Conservation (phyloP, 1,140 invertebrate genomes). For the Popillia japonica region DNA sequence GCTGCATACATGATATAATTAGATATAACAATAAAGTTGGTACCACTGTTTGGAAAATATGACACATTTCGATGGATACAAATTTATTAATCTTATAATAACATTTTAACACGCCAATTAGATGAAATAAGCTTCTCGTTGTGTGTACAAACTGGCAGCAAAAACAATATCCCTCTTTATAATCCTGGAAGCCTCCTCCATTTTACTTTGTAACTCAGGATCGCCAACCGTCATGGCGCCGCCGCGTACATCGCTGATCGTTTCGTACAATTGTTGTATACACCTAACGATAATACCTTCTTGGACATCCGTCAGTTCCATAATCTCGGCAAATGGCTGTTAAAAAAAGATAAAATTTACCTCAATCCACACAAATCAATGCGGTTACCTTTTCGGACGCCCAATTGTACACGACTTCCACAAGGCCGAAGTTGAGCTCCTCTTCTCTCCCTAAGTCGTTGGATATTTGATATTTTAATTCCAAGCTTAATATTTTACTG, state of each 20-base stretch:
- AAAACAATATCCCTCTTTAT: constrained; percentile 99
- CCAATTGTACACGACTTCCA: constrained; percentile 97
- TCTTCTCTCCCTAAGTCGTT: constrained; percentile 65
- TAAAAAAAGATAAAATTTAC: constrained; percentile 46
- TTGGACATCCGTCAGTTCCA: too few species aligned
- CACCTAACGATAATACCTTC: too few species aligned
- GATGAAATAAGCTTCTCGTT: constrained; percentile 49
- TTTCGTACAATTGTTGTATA: constrained; percentile 96
- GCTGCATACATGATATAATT: too few species aligned
- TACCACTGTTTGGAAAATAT: too few species aligned
- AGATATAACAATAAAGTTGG: too few species aligned
- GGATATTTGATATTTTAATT: constrained; percentile 63
- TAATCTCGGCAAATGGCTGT: constrained; percentile 91
- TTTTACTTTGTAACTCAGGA: constrained; percentile 88
- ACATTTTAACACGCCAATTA: too few species aligned
- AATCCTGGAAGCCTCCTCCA: constrained; percentile 91
- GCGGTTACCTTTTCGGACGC: constrained; percentile 79
- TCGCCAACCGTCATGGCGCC: constrained; percentile 94
- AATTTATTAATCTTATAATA: too few species aligned
- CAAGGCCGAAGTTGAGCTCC: constrained; percentile 88
- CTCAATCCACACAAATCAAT: neutral
- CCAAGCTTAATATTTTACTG: constrained; percentile 55
- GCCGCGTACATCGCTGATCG: constrained; percentile 89
- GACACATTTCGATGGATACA: too few species aligned
- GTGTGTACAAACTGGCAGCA: constrained; percentile 94